Percentiles rank a stretch among this genome's conserved stretches.
These are phyloP conservation scores for Anolis carolinensis DNA, from an alignment of 2,113 vertebrate species.

Conservation along the genomic window DNA sequence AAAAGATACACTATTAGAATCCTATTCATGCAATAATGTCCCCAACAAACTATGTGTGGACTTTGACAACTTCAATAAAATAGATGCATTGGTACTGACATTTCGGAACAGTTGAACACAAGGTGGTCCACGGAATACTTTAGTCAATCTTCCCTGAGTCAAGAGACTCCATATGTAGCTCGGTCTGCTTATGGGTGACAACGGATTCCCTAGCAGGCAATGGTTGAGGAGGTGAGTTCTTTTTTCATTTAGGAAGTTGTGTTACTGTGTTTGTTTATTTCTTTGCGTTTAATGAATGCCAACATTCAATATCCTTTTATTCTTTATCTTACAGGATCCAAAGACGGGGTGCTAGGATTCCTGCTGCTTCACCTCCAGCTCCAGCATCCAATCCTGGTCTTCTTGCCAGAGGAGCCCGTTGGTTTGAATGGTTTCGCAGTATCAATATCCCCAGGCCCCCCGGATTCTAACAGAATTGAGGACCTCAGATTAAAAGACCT, in stretches of 20 bases:
- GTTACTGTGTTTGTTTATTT: neutral
- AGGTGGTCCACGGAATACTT: conserved; percentile 53
- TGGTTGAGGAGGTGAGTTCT: conserved; percentile 59
- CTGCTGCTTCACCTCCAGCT: neutral
- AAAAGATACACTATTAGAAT: no score
- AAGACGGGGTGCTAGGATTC: neutral
- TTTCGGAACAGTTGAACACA: conserved; percentile 28
- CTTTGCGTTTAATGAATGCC: neutral
- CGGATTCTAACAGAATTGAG: conserved; percentile 45
- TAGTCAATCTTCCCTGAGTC: conserved; percentile 45
- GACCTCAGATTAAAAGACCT: neutral
- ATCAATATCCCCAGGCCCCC: conserved; percentile 67
- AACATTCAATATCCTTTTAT: neutral
- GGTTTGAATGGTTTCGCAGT: conserved; percentile 57
- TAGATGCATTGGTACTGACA: neutral
- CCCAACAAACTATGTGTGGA: neutral
- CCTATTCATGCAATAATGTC: neutral
- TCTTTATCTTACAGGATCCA: conserved; percentile 51
- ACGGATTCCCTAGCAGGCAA: conserved; percentile 45
- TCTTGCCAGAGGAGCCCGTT: conserved; percentile 44
- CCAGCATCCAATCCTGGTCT: conserved; percentile 8
- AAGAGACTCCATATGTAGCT: conserved; percentile 57
- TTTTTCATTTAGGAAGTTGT: conserved; percentile 38
- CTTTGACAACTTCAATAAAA: neutral
- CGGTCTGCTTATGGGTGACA: conserved; percentile 44